Evolutionary conservation across 2,797 vertebrate genomes (phyloP), one percentile per base, ranked within the genome.

Genomic region (Enteromius afrohamiltoni): DNA sequence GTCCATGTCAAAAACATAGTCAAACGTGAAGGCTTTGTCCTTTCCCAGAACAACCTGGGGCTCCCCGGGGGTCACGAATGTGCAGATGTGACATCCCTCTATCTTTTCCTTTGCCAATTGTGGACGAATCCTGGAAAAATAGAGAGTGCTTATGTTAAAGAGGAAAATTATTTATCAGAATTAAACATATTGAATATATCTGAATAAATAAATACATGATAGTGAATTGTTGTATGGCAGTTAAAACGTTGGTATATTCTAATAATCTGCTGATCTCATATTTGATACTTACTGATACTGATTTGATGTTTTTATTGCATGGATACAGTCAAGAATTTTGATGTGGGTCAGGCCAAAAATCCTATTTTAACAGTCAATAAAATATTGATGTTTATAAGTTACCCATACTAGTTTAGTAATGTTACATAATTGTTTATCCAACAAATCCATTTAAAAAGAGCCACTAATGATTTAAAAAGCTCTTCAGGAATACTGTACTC

Each of bases 81-180:
- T 96, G 89, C 96, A 96, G 81, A 96, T 96, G 91, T 96, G 96
- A 90, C 96, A 96, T 89, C 96, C 96, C 92, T 96, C 96, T 81
- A 96, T 96, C 89, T 95, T 96, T 86, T 96, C 95, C 90, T 95
- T 95, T 88, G 95, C 95, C 87, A 96, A 92, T 84, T 96, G 96
- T 75, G 96, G 96, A 88, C 96, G 93, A 86, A 96, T 95, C 92
- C 96, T 96, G 87, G 83, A 70, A 60, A 75, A 37, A 70, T 14
- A 42, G 8, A 73, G 3, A 75, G 17, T 13, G n/a, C 67, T 37
- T n/a, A 3, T 42, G 19, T 58, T 13, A 81, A 26, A 37, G 0
- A 64, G 8, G 16, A 4, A 3, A 29, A 37, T 19, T 19, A 37
- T 31, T 21, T 21, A 73, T 51, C 2, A n/a, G n/a, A n/a, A n/a